These are phyloP conservation scores for Chymomyza amoena DNA, from an alignment of 2,888 invertebrate genomes.

Conservation along the genomic window DNA sequence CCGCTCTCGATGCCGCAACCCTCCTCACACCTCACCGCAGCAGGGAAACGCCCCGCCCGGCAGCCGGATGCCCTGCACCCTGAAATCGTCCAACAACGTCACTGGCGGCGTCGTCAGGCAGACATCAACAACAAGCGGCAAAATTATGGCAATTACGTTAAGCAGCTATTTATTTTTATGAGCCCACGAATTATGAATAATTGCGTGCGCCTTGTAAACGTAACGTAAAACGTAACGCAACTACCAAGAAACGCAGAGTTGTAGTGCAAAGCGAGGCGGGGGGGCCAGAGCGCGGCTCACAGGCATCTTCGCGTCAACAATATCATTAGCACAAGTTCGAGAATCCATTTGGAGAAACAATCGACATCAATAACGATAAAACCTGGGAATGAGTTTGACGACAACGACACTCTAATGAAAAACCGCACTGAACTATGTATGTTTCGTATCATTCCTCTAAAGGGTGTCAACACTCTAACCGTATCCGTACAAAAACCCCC, in stretches of 20 bases:
- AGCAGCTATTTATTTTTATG: constrained; percentile 71
- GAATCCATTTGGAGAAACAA: constrained; percentile 54
- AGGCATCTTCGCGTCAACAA: constrained; percentile 33
- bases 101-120: background rate
- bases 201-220: constrained; percentile 45
- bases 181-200: constrained; percentile 70
- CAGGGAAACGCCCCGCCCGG: background rate
- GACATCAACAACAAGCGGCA: constrained; percentile 56
- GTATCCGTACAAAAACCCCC: background rate
- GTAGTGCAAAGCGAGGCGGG: background rate
- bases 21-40: too few relatives aligned
- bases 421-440: background rate
- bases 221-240: background rate
- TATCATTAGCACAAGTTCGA: constrained; percentile 51
- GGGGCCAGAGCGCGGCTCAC: background rate
- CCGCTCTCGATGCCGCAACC: background rate
- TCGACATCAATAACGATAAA: constrained; percentile 19
- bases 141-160: constrained; percentile 71
- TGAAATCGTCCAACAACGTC: constrained; percentile 1
- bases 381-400: background rate
- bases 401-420: constrained; percentile 39
- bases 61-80: background rate
- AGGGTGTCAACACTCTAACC: background rate
- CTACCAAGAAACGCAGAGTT: background rate
- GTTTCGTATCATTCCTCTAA: background rate